Conservation (phyloP, 2,797 vertebrate species). For the Muraenolepis orangiensis region DNA sequence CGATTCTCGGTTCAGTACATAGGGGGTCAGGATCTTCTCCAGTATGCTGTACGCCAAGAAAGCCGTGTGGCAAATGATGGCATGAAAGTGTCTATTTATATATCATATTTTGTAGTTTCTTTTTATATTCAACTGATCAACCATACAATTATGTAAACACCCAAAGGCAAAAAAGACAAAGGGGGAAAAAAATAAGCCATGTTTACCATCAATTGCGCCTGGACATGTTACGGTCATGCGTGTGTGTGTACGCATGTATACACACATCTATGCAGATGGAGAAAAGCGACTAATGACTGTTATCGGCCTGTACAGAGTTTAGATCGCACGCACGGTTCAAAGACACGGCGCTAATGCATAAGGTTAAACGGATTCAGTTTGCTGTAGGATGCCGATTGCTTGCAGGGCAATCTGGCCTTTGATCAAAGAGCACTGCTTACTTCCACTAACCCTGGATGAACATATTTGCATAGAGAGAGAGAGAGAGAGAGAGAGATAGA, state of each 20-base stretch:
- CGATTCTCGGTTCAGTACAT: no score
- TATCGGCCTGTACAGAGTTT: slow-evolving; percentile 18
- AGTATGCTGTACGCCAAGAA: no score
- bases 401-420: slow-evolving; percentile 68
- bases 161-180: no score
- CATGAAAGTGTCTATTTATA: no score
- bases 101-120: no score
- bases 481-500: slow-evolving; percentile 1
- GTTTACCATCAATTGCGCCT: background rate
- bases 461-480: slow-evolving; percentile 62
- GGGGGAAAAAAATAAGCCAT: background rate
- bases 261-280: background rate
- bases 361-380: slow-evolving; percentile 60
- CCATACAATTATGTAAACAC: no score
- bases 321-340: slow-evolving; percentile 38
- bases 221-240: background rate
- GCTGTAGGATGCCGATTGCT: slow-evolving; percentile 65
- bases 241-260: background rate
- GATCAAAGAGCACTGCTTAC: slow-evolving; percentile 67
- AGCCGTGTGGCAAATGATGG: no score
- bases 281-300: background rate
- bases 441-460: slow-evolving; percentile 49
- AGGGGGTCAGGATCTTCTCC: no score
- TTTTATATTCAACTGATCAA: no score
- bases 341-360: slow-evolving; percentile 40